These are phyloP conservation scores for Incurvaria masculella DNA, from an alignment of 2,888 invertebrate genomes.

Conservation along the genomic window DNA sequence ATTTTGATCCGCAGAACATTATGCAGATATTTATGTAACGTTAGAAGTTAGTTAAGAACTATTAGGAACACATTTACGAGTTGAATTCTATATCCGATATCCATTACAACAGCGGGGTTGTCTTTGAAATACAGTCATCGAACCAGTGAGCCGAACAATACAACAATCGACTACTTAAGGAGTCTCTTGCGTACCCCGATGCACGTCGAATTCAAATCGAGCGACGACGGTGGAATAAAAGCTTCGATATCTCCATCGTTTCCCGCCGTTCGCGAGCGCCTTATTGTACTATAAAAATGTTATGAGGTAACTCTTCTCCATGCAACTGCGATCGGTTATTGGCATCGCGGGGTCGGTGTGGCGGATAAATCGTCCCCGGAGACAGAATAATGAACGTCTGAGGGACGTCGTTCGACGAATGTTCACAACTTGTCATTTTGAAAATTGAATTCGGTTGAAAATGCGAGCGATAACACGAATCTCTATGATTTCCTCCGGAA, in stretches of 20 bases:
- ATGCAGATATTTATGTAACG: too few relatives aligned
- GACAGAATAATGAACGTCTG: background rate
- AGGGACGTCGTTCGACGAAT: too few relatives aligned
- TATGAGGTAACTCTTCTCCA: slow-evolving; percentile 53
- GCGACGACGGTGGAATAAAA: slow-evolving; percentile 21
- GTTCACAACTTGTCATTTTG: too few relatives aligned
- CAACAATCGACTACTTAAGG: background rate
- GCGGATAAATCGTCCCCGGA: background rate
- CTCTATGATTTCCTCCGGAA: too few relatives aligned
- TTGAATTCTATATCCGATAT: too few relatives aligned
- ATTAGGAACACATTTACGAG: too few relatives aligned
- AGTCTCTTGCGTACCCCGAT: background rate
- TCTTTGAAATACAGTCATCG: background rate
- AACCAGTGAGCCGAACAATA: background rate
- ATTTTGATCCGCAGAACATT: too few relatives aligned
- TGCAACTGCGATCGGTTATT: slow-evolving; percentile 47
- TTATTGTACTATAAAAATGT: slow-evolving; percentile 54
- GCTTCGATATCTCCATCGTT: slow-evolving; percentile 31
- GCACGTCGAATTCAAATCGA: background rate
- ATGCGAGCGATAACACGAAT: too few relatives aligned
- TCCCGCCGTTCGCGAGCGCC: slow-evolving; percentile 34
- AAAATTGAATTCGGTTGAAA: too few relatives aligned
- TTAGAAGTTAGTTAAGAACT: too few relatives aligned
- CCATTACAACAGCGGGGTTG: too few relatives aligned
- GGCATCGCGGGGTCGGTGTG: slow-evolving; percentile 40